Percentiles rank a stretch among this genome's conserved stretches.
Conservation (phyloP, 2,888 invertebrate genomes). For the Tortrix viridana region DNA sequence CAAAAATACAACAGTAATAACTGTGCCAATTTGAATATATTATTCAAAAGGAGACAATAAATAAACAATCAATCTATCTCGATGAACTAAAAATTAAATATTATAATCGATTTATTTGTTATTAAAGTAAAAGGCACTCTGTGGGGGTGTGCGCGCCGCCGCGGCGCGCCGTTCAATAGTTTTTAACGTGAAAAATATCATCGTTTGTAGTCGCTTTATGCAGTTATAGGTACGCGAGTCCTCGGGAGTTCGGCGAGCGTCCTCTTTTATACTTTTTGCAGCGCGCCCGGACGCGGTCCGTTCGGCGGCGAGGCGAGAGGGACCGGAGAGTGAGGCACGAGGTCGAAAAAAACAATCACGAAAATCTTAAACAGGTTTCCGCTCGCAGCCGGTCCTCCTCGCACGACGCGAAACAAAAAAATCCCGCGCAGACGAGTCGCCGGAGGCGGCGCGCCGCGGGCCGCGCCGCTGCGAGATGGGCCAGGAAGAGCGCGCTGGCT, state of each 20-base stretch:
- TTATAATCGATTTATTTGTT: constrained; percentile 76
- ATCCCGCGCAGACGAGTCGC: constrained; percentile 62
- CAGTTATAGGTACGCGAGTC: constrained; percentile 62
- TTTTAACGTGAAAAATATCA: constrained; percentile 61
- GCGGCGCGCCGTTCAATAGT: constrained; percentile 43
- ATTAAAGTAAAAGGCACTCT: constrained; percentile 80
- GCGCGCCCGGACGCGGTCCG: constrained; percentile 58
- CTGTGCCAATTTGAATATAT: constrained; percentile 80
- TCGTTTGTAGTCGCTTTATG: constrained; percentile 54
- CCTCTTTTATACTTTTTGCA: constrained; percentile 66
- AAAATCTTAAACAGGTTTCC: constrained; percentile 75
- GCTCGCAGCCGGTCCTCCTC: constrained; percentile 68
- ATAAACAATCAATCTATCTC: constrained; percentile 82
- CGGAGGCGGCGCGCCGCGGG: constrained; percentile 53
- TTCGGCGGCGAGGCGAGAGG: constrained; percentile 56
- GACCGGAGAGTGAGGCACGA: constrained; percentile 57
- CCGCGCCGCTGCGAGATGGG: constrained; percentile 61
- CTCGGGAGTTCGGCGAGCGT: constrained; percentile 70
- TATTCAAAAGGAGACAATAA: constrained; percentile 81
- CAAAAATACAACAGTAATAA: constrained; percentile 81
- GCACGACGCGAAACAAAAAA: constrained; percentile 75
- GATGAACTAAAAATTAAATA: constrained; percentile 83
- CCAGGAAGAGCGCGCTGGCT: constrained; percentile 61
- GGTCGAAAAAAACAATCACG: constrained; percentile 78
- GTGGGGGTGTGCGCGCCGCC: constrained; percentile 58